Base-by-base conservation (phyloP, 2,113 vertebrate species). In the Macquaria ambigua region DNA sequence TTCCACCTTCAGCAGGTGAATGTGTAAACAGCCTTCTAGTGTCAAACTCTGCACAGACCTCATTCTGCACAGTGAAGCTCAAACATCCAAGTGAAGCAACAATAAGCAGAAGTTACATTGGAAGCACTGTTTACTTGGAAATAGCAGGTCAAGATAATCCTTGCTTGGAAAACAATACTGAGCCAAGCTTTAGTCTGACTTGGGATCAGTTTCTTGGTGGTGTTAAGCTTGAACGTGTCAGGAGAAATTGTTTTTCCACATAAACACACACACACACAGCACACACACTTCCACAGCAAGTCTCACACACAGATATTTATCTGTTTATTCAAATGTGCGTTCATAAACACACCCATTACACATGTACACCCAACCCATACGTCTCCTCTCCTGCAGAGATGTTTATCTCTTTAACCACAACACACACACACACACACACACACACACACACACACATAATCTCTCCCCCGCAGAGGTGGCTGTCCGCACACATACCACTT, bases 231-330 rank as follows among this genome's bases (percentile, higher is more conserved):
- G 12, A 46, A 82, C 63, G 64, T 79, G 84, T 74, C 68, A 23
- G 46, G 28, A 63, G 31, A 71, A 71, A 66, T 28, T 34, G 74
- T 77, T 63, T 61, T 28, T 16, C 41, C 41, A 23, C 64, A 37
- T 25, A 50, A 50, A 84, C 74, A 62, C 53, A 50, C 58, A 67
- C 48, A 43, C 10, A 46, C n/a, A 39, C 21, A 5, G 23, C 69
- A 39, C 46, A 37, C 16, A 20, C 8, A 76, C 56, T 21, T 55
- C 28, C 37, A 72, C 76, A 41, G 20, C 3, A 16, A 8, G 5
- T 77, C 67, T 72, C 61, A 69, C 37, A 59, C 37, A 25, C 4
- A 87, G 84, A 90, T 91, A 76, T 80, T 64, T 89, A 82, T 93
- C 86, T 89, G 74, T 79, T 87, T 75, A 84, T 86, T 74, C 31